Percentiles rank a stretch among this genome's conserved stretches.
These are phyloP conservation scores for Hetaerina americana DNA, from an alignment of 1,140 invertebrate species.

Conservation along the genomic window DNA sequence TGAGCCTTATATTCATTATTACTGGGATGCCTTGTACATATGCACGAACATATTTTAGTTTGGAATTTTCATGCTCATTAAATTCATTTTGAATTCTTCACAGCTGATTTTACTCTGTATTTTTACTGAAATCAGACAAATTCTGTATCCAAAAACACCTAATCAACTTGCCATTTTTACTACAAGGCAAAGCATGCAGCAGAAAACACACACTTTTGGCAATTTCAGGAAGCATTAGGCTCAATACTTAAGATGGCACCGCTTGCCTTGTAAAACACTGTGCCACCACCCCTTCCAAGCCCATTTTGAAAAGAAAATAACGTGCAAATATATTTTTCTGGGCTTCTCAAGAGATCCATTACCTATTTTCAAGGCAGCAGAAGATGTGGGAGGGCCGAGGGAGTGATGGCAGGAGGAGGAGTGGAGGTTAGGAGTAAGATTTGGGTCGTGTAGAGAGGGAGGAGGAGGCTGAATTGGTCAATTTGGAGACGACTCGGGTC, in stretches of 20 bases:
- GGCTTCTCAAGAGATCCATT: neutral
- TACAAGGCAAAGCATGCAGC: neutral
- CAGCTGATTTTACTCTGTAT: too few relatives aligned
- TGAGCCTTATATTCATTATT: too few relatives aligned
- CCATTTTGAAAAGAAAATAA: neutral
- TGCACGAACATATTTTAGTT: too few relatives aligned
- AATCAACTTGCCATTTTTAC: too few relatives aligned
- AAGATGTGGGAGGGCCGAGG: neutral
- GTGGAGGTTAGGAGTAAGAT: slow-evolving; percentile 7
- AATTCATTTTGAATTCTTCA: too few relatives aligned
- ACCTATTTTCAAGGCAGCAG: neutral
- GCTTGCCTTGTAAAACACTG: neutral
- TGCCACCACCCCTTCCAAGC: neutral
- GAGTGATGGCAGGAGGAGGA: neutral
- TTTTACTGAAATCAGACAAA: too few relatives aligned
- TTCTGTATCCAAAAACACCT: too few relatives aligned
- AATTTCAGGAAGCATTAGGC: too few relatives aligned
- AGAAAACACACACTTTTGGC: too few relatives aligned
- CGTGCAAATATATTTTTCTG: neutral
- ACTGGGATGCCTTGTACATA: too few relatives aligned
- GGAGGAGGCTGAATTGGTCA: slow-evolving; percentile 60
- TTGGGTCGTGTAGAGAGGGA: neutral
- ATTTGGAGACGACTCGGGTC: slow-evolving; percentile 88
- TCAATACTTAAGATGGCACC: too few relatives aligned
- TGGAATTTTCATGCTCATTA: too few relatives aligned